Conservation (phyloP, 1,140 invertebrate genomes). For the Conus betulinus region DNA sequence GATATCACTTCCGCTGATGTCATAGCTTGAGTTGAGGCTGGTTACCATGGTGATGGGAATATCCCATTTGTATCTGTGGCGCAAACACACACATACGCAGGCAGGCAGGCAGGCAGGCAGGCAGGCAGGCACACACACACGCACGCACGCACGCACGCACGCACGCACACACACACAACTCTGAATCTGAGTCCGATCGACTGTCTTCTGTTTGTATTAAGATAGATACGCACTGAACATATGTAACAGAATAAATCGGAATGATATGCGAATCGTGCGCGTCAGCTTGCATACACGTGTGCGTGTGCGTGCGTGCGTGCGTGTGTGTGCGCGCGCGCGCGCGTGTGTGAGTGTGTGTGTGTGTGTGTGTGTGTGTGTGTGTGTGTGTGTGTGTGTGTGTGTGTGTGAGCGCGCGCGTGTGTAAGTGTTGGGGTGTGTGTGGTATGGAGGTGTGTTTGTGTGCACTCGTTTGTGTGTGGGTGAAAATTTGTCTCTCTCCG, state of each 20-base stretch:
- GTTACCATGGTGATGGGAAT: not conserved
- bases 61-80: not conserved
- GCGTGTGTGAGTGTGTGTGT: too few relatives aligned
- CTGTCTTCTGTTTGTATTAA: too few relatives aligned
- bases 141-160: not conserved
- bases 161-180: not conserved
- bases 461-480: too few relatives aligned
- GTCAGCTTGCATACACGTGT: not conserved
- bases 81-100: too few relatives aligned
- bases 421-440: not conserved
- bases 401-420: not conserved
- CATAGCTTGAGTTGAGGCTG: not conserved
- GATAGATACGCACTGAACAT: too few relatives aligned
- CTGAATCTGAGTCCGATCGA: too few relatives aligned
- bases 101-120: too few relatives aligned
- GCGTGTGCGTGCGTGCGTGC: too few relatives aligned
- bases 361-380: too few relatives aligned
- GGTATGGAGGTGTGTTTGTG: not conserved
- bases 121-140: not conserved
- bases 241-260: too few relatives aligned
- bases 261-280: too few relatives aligned
- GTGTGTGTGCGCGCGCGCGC: not conserved
- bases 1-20: constrained; percentile 8
- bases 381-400: not conserved
- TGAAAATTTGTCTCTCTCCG: too few relatives aligned